Conservation (phyloP, 1,140 invertebrate genomes). For the Mercenaria mercenaria region DNA sequence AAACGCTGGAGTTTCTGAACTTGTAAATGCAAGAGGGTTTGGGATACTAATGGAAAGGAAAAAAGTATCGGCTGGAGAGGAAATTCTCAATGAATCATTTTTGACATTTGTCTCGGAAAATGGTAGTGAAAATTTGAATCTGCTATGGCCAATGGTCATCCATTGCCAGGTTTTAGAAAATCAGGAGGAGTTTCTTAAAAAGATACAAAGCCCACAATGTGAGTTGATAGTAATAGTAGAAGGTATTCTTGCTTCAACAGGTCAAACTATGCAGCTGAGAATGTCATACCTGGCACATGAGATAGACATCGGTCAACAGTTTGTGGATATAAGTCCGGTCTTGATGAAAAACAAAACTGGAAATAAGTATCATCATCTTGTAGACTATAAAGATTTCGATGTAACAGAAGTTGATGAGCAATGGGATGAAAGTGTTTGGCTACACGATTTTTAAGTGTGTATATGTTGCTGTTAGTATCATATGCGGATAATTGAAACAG, state of each 20-base stretch:
- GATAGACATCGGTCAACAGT: constrained; percentile 73
- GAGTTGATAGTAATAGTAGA: constrained; percentile 98
- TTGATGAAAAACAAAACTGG: constrained; percentile 17
- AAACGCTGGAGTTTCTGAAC: constrained; percentile 98
- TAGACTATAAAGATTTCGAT: constrained; percentile 48
- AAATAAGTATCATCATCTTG: constrained; percentile 11
- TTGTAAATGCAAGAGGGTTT: constrained; percentile 94
- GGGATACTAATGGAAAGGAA: constrained; percentile 95
- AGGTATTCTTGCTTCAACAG: constrained; percentile 87
- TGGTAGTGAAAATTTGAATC: constrained; percentile 93
- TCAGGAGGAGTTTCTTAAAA: constrained; percentile 93
- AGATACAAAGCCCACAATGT: constrained; percentile 90
- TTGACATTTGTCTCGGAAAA: constrained; percentile 91
- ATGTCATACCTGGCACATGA: constrained; percentile 85
- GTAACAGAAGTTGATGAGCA: constrained; percentile 31
- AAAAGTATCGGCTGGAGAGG: constrained; percentile 88
- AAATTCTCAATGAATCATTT: constrained; percentile 76
- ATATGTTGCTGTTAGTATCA: no score
- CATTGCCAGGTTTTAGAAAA: constrained; percentile 93
- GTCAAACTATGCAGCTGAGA: constrained; percentile 82
- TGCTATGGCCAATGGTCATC: constrained; percentile 94
- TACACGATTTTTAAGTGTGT: background rate
- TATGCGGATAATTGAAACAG: background rate
- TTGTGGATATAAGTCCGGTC: constrained; percentile 51
- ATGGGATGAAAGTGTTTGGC: constrained; percentile 19